phyloP scores from a whole-genome alignment of 1,140 invertebrate genomes.

The Listronotus bonariensis region DNA sequence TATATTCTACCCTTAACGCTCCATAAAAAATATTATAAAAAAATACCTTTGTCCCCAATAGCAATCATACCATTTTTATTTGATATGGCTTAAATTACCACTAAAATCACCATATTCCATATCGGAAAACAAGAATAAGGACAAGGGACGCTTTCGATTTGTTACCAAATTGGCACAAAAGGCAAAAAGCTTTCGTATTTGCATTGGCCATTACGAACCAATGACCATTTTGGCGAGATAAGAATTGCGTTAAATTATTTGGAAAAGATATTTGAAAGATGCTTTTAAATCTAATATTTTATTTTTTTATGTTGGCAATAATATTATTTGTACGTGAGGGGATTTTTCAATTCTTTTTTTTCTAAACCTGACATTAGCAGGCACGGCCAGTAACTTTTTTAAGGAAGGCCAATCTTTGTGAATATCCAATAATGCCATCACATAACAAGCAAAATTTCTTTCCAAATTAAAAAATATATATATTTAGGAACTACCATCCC shows the following conservation, averaged over 20 bases:
- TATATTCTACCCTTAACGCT: too few relatives aligned
- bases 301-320: too few relatives aligned
- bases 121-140: constrained; percentile 10
- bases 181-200: constrained; percentile 6
- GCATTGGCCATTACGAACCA: constrained; percentile 7
- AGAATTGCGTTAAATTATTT: constrained; percentile 11
- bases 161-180: constrained; percentile 12
- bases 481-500: too few relatives aligned
- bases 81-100: background rate
- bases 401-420: too few relatives aligned
- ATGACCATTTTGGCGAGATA: background rate
- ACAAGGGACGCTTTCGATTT: constrained; percentile 2
- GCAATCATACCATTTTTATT: constrained; percentile 2
- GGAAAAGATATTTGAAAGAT: constrained; percentile 14
- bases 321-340: too few relatives aligned
- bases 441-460: too few relatives aligned
- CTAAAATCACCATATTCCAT: constrained; percentile 14
- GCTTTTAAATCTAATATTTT: constrained; percentile 11
- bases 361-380: too few relatives aligned
- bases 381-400: too few relatives aligned
- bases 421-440: too few relatives aligned
- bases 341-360: too few relatives aligned
- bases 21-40: too few relatives aligned
- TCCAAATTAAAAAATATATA: too few relatives aligned
- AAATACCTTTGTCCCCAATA: background rate